These are phyloP conservation scores for Chamaea fasciata DNA, from an alignment of 2,113 vertebrate genomes.

Conservation along the genomic window DNA sequence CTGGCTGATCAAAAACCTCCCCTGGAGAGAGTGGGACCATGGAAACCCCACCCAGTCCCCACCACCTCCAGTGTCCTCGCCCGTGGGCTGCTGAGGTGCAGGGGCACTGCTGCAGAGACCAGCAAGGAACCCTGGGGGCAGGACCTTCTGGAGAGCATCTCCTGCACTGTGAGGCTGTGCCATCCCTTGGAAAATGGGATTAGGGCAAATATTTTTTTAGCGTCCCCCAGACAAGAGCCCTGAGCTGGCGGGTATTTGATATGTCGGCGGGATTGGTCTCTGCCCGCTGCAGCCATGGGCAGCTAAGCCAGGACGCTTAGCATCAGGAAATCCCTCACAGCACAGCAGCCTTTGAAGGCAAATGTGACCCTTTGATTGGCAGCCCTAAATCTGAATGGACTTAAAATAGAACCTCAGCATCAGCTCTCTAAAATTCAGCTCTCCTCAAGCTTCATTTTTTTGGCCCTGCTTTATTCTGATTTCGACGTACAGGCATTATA, in stretches of 20 bases:
- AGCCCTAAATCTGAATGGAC: neutral
- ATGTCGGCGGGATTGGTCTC: accelerated
- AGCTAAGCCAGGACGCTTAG: neutral
- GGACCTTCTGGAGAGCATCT: neutral
- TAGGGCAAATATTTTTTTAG: neutral
- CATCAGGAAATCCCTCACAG: neutral
- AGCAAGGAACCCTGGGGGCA: accelerated
- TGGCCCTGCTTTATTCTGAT: neutral
- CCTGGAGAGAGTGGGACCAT: neutral
- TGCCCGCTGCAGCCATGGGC: accelerated
- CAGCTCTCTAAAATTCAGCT: neutral
- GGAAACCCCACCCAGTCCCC: neutral
- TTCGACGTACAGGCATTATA: neutral
- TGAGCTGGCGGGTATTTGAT: neutral
- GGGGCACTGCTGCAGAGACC: neutral
- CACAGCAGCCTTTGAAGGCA: neutral
- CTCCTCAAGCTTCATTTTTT: neutral
- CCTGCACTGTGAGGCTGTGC: neutral
- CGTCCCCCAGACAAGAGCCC: neutral
- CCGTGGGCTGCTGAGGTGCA: neutral
- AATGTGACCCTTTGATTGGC: slow-evolving; percentile 24
- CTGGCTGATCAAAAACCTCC: neutral
- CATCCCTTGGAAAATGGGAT: neutral
- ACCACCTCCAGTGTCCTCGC: neutral
- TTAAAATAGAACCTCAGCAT: neutral